Conservation (phyloP, 2,113 vertebrate species). For the Phalacrocorax pelagicus region DNA sequence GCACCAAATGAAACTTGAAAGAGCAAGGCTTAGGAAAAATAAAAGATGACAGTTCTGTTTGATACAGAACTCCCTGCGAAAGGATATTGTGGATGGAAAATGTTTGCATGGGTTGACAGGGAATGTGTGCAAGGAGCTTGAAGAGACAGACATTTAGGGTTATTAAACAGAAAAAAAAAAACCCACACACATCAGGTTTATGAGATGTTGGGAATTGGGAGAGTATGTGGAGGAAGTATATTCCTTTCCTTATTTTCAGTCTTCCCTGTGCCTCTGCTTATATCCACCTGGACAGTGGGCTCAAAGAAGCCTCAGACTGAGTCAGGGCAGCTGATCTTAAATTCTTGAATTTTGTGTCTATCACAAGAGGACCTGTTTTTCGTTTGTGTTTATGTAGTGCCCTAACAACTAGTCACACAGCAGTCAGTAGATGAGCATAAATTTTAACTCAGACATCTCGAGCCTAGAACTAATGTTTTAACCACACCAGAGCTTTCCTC, state of each 20-base stretch:
- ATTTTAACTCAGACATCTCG: neutral
- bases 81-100: neutral
- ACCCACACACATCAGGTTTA: fast-evolving
- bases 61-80: neutral
- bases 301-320: neutral
- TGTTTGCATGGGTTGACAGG: neutral
- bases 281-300: neutral
- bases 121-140: neutral
- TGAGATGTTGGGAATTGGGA: neutral
- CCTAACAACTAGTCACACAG: neutral
- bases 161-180: neutral
- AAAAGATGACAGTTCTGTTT: neutral
- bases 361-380: neutral
- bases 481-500: neutral
- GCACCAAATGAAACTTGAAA: neutral
- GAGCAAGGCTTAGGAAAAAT: neutral
- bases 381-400: neutral
- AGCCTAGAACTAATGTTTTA: neutral
- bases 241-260: neutral
- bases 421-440: neutral
- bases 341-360: neutral
- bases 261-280: neutral
- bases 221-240: neutral
- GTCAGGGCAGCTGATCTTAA: neutral
- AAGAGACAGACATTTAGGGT: neutral